phyloP scores from a whole-genome alignment of 2,113 vertebrate species.

The Thalassoma bifasciatum region DNA sequence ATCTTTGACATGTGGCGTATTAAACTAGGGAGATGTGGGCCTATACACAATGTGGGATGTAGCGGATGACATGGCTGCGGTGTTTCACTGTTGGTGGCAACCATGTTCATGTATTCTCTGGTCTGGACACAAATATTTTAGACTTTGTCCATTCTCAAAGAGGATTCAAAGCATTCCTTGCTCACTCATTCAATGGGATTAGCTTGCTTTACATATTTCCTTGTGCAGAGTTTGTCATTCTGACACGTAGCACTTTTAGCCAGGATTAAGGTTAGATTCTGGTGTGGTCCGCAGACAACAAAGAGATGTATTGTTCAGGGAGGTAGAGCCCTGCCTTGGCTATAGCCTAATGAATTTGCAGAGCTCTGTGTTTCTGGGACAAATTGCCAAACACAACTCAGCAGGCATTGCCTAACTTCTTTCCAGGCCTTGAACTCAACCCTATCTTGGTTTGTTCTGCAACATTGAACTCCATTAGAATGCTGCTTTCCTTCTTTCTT shows the following conservation, averaged over 20 bases:
- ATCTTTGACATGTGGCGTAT: slow-evolving; percentile 67
- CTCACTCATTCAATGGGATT: slow-evolving; percentile 5
- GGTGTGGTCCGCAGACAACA: not conserved
- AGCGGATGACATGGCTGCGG: slow-evolving; percentile 12
- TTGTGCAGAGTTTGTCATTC: slow-evolving; percentile 19
- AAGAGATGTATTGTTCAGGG: slow-evolving; percentile 42
- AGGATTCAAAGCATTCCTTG: slow-evolving; percentile 10
- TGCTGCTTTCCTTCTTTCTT: slow-evolving; percentile 24
- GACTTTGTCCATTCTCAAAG: not conserved
- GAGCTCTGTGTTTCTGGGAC: slow-evolving; percentile 8
- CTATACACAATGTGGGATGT: slow-evolving; percentile 28
- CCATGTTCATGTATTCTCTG: slow-evolving; percentile 4
- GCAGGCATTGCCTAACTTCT: slow-evolving; percentile 17
- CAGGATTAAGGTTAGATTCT: slow-evolving; percentile 36
- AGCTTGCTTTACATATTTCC: slow-evolving; percentile 23
- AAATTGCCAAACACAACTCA: slow-evolving; percentile 23
- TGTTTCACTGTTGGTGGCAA: slow-evolving; percentile 12
- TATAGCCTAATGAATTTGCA: slow-evolving; percentile 22
- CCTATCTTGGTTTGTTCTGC: slow-evolving; percentile 58
- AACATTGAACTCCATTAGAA: slow-evolving; percentile 47
- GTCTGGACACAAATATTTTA: not conserved
- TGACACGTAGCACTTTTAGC: slow-evolving; percentile 9
- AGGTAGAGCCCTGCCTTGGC: slow-evolving; percentile 11
- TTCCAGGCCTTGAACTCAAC: slow-evolving; percentile 16
- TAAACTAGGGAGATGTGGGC: slow-evolving; percentile 45